phyloP scores from a whole-genome alignment of 1,140 invertebrate genomes.

The Zophobas atratus region DNA sequence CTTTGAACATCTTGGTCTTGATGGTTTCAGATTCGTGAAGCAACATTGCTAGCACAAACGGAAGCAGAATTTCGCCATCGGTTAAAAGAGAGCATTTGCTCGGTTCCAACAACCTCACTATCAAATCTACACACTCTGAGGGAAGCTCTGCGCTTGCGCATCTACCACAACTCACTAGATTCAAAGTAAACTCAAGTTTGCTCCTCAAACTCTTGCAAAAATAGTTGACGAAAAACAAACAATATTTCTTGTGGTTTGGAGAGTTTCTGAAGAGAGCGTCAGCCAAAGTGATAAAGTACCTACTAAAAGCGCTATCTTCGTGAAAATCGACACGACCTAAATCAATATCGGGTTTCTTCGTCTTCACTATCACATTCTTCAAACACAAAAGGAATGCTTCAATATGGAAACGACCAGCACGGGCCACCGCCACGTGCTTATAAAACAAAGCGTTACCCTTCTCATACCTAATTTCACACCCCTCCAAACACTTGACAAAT shows the following conservation, averaged over 20 bases:
- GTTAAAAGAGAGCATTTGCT: not conserved
- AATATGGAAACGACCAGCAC: slow-evolving; percentile 55
- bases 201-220: slow-evolving; percentile 11
- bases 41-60: slow-evolving; percentile 69
- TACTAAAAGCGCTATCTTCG: not conserved
- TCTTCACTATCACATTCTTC: slow-evolving; percentile 56
- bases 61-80: slow-evolving; percentile 51
- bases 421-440: slow-evolving; percentile 56
- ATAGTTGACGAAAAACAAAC: slow-evolving; percentile 9
- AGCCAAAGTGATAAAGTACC: slow-evolving; percentile 9
- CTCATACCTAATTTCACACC: slow-evolving; percentile 63
- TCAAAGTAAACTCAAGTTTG: slow-evolving; percentile 58
- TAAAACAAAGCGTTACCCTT: slow-evolving; percentile 63
- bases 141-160: not conserved
- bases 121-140: not conserved
- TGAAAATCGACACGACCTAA: slow-evolving; percentile 50
- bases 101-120: not conserved
- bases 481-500: slow-evolving; percentile 64
- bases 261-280: not conserved
- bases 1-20: slow-evolving; percentile 67
- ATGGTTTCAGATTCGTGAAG: slow-evolving; percentile 67
- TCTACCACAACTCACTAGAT: slow-evolving; percentile 52
- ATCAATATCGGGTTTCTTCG: slow-evolving; percentile 34
- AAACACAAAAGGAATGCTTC: slow-evolving; percentile 57
- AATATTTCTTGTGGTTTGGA: slow-evolving; percentile 13